phyloP scores from a whole-genome alignment of 2,888 invertebrate species.

The Tipula vernalis region DNA sequence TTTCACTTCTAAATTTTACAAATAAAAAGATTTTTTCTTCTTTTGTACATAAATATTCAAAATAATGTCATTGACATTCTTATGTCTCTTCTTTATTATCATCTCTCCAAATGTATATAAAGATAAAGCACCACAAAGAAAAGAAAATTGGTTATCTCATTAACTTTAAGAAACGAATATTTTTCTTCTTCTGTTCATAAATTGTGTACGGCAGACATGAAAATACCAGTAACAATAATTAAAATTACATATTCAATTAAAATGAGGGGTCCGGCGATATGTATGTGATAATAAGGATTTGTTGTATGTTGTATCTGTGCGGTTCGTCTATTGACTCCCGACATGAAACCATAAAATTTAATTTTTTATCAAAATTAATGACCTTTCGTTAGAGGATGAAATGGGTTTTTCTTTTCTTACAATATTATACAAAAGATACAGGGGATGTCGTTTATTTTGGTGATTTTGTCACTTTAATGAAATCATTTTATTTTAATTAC shows the following conservation, averaged over 20 bases:
- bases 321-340: background rate
- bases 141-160: background rate
- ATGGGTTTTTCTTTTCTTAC: background rate
- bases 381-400: background rate
- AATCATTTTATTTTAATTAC: background rate
- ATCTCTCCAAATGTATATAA: background rate
- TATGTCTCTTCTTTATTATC: background rate
- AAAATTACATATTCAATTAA: background rate
- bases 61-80: background rate
- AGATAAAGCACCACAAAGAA: background rate
- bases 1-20: too few relatives aligned
- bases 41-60: background rate
- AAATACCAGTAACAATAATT: background rate
- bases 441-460: background rate
- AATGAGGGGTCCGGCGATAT: background rate
- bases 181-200: background rate
- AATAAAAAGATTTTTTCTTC: too few relatives aligned
- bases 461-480: slow-evolving; percentile 4
- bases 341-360: background rate
- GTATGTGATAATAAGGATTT: background rate
- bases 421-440: background rate
- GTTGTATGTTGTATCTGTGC: background rate
- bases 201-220: background rate
- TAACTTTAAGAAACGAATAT: background rate
- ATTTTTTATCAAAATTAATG: background rate